Evolutionary conservation across 1,140 invertebrate species (phyloP), one percentile per base, ranked within the genome.

Genomic region (Lordiphosa mommai): DNA sequence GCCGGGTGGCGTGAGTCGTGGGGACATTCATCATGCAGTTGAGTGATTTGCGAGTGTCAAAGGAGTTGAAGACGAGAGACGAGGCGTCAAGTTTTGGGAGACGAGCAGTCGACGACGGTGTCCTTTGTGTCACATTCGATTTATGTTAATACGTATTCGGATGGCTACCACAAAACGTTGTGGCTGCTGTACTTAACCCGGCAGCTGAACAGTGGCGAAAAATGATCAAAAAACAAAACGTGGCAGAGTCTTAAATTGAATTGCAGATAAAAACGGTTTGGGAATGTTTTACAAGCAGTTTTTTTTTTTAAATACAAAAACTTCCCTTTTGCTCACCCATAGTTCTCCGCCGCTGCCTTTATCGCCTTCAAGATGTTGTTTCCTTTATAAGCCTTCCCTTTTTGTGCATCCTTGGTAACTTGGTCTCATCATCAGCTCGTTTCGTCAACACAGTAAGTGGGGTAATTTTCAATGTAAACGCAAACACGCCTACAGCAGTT

Each of bases 401-500:
- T 8, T 3, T 29, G 43, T 23, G 36, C n/a, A 43, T 56, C 38
- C 16, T 56, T 13, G 20, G 23, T 38, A 23, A 17, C 50, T 51
- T 50, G 49, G 40, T 32, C 60, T 52, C 67, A 64, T 61, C 63
- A 46, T 44, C 65, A 69, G 64, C 59, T 61, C 61, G 53, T 34
- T 50, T 64, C 59, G 57, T 77, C 73, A 69, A 80, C 74, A 80
- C 43, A 43, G 58, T 72, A 82, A 82, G 76, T 82, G 71, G 76
- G 76, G 76, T 82, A 82, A 82, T 82, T 82, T 74, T 82, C 71
- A 82, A 68, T 82, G 76, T 82, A 82, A 82, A 76, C 76, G 77
- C 58, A 63, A 43, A 43, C 40, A 63, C 76, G 76, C 76, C 76
- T 74, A 47, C 47, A 69, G 76, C 70, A 66, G 61, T 67, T 67